Base-by-base conservation (phyloP, 2,888 invertebrate species). In the Papilio elwesi region DNA sequence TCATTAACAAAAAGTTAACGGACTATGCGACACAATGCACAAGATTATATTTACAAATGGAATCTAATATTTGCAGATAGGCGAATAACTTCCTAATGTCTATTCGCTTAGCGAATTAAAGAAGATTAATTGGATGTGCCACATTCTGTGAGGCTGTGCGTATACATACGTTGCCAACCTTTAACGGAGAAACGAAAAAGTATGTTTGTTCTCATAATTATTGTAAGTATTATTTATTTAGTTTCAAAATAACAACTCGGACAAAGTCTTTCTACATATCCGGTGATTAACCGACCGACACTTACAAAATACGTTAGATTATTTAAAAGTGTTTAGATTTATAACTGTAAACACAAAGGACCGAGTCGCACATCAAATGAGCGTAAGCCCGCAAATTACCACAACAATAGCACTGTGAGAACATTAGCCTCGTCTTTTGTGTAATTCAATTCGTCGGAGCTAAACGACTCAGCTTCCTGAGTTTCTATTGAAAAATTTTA, bases 371-470 rank as follows among this genome's bases (percentile, higher is more conserved):
- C 55, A 48, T 71, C 47, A 59, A 52, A 67, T 66, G 47, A 70
- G 6, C 59, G 38, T 15, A 53, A 38, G 15, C 9, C 8, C 66
- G 47, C 51, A 59, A 71, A 66, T 59, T 70, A 64, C 64, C 64
- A 47, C 6, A 65, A 65, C 70, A 65, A 62, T 67, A 53, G 51
- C 59, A 47, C 47, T 66, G 43, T 59, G 66, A 26, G 57, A 71
- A 71, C 47, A 16, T 43, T 16, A 43, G 47, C 47, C 9, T 51
- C 6, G 13, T 13, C 59, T 49, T 49, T 48, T 64, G 49, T 64
- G 64, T 49, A 12, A 16, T 63, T 64, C 15, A 16, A 26, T 49
- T 26, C 49, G 49, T 26, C 13, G 16, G 48, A 13, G 13, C 5
- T 49, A 26, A 64, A 64, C 26, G 48, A 49, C 16, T 53, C 15